Evolutionary conservation across 2,888 invertebrate genomes (phyloP), one percentile per base, ranked within the genome.

Genomic region (Ectobius pallidus): DNA sequence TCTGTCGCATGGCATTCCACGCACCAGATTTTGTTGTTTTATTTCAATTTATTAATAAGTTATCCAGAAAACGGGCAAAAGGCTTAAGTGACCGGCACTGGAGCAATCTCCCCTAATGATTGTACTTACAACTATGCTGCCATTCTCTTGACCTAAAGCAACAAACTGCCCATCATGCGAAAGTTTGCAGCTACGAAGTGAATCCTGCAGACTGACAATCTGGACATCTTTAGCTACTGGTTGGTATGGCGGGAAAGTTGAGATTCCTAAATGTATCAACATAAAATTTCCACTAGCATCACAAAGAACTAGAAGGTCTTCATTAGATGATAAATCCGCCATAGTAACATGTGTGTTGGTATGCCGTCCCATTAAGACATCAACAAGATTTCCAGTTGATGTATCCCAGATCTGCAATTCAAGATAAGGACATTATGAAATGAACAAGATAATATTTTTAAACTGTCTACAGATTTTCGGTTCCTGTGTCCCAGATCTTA

Each of bases 101-200:
- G n/a, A n/a, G n/a, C n/a, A n/a, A n/a, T n/a, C n/a, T n/a, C n/a
- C n/a, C n/a, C n/a, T n/a, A n/a, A n/a, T n/a, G n/a, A n/a, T n/a
- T 9, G 14, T 52, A 79, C 85, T 86, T 82, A 91, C 91, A 81
- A 86, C 84, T 78, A 91, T 87, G 74, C 86, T 82, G 0, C 91
- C 91, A 25, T 85, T 86, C 63, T 87, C 86, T 22, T 88, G 85
- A 1, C 91, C 91, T 78, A 90, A 79, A 0, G 91, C 91, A 16
- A 91, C 82, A 73, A 89, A 84, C 68, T 85, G 82, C 4, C 87
- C 88, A 78, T 90, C 87, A 0, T 83, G 79, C 0, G 89, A 88
- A 85, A 82, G 81, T 67, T 9, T 2, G 25, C 61, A 58, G 74
- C 67, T 70, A n/a, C 69, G 25, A 55, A 52, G 67, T 25, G 9